These are phyloP conservation scores for Lucinisca nassula DNA, from an alignment of 2,888 invertebrate species.

Conservation along the genomic window DNA sequence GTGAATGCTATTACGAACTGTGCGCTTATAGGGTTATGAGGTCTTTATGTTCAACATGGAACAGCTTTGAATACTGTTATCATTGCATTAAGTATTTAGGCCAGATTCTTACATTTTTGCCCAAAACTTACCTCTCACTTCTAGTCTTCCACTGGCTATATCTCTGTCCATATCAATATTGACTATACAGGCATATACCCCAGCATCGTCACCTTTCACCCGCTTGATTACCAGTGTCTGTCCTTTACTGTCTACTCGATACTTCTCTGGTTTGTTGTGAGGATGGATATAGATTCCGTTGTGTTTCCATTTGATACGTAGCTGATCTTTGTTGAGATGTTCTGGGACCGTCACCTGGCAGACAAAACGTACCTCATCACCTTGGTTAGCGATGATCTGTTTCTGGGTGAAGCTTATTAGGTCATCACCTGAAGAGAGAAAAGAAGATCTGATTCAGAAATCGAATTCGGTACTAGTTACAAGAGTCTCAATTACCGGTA, in stretches of 20 bases:
- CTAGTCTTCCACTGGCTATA: slow-evolving; percentile 74
- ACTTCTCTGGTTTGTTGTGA: slow-evolving; percentile 66
- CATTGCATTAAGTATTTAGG: no score
- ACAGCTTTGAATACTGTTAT: no score
- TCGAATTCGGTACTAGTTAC: no score
- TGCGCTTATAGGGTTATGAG: no score
- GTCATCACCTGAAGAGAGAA: slow-evolving; percentile 58
- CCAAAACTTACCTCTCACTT: slow-evolving; percentile 75
- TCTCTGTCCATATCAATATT: slow-evolving; percentile 73
- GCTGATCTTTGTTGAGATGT: slow-evolving; percentile 48
- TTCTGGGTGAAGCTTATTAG: slow-evolving; percentile 53
- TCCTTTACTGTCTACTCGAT: slow-evolving; percentile 70
- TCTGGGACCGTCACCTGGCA: slow-evolving; percentile 51
- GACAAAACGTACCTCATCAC: slow-evolving; percentile 52
- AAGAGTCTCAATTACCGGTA: no score
- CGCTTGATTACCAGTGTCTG: slow-evolving; percentile 76
- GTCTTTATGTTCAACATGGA: no score
- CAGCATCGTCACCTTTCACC: slow-evolving; percentile 73
- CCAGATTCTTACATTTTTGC: no score
- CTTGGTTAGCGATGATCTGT: slow-evolving; percentile 53
- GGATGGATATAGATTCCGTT: slow-evolving; percentile 72
- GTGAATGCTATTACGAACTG: no score
- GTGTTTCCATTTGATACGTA: slow-evolving; percentile 79
- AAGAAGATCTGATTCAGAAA: neutral
- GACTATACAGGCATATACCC: slow-evolving; percentile 81